Conservation (phyloP, 2,888 invertebrate genomes). For the Perdita meconis region DNA sequence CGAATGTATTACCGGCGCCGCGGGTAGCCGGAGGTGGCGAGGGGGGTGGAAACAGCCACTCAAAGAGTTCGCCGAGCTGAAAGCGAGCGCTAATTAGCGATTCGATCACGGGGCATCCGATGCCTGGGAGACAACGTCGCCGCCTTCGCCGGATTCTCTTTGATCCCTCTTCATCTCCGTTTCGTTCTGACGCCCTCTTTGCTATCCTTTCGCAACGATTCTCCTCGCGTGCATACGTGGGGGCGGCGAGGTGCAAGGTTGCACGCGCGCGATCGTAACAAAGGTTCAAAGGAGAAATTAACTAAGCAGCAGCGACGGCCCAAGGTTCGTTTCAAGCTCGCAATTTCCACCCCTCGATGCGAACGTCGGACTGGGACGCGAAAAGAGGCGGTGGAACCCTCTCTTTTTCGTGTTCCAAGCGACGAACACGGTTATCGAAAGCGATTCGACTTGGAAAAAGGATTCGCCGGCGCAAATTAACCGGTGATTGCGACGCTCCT, state of each 20-base stretch:
- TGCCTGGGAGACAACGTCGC: conserved; percentile 64
- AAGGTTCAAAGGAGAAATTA: conserved; percentile 61
- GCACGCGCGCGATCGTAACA: conserved; percentile 43
- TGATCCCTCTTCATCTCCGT: conserved; percentile 67
- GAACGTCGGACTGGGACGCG: conserved; percentile 11
- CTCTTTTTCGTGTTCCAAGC: too few relatives aligned
- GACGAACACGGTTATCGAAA: too few relatives aligned
- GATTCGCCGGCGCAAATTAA: conserved; percentile 30
- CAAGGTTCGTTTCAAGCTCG: conserved; percentile 24
- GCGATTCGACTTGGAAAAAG: conserved; percentile 7
- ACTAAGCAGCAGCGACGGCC: conserved; percentile 4
- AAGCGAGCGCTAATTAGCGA: conserved; percentile 70
- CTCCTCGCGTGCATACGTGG: conserved; percentile 19
- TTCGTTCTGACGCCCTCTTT: conserved; percentile 63
- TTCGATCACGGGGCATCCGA: conserved; percentile 70
- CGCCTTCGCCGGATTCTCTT: conserved; percentile 65
- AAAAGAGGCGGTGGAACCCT: background rate
- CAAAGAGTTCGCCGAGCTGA: conserved; percentile 66
- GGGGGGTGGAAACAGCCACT: conserved; percentile 62
- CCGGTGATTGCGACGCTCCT: conserved; percentile 22
- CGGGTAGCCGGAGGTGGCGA: background rate
- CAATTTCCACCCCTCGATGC: conserved; percentile 33
- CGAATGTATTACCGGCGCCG: conserved; percentile 67
- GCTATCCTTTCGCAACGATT: conserved; percentile 42
- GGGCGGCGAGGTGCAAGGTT: conserved; percentile 34